Percentiles rank a stretch among this genome's conserved stretches.
Evolutionary conservation across 2,888 invertebrate species (phyloP).

Genomic region (Drosophila birchii): DNA sequence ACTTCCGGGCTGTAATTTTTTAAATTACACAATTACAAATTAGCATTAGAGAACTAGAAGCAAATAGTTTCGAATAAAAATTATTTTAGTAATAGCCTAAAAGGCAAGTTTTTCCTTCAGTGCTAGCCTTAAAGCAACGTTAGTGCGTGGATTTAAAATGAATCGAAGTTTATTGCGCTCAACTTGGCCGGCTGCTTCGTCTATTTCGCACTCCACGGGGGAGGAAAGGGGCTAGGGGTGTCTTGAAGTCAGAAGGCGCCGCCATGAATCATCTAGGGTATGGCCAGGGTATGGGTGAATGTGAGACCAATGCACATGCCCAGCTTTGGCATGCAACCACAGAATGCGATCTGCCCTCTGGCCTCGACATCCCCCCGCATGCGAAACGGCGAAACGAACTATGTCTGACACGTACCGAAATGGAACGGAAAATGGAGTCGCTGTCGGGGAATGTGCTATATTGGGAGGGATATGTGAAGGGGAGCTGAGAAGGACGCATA

Average conservation of each 20-base stretch:
- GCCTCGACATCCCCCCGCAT: background rate
- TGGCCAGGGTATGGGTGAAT: background rate
- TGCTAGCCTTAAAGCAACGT: background rate
- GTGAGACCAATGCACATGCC: constrained; percentile 20
- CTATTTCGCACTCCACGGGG: background rate
- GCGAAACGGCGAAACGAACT: constrained; percentile 10
- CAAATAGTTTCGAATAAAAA: too few relatives aligned
- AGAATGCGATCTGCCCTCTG: constrained; percentile 30
- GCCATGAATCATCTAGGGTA: constrained; percentile 27
- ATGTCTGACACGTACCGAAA: constrained; percentile 45
- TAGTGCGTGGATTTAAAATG: background rate
- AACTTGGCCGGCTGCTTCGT: background rate
- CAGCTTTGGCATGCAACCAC: constrained; percentile 42
- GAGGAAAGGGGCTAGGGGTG: background rate
- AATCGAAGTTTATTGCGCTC: constrained; percentile 15
- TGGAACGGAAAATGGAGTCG: constrained; percentile 25
- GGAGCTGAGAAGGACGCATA: constrained; percentile 39
- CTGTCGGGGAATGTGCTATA: constrained; percentile 22
- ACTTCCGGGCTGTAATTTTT: too few relatives aligned
- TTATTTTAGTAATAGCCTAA: too few relatives aligned
- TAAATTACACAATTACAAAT: too few relatives aligned
- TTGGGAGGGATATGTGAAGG: background rate
- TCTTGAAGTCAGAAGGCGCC: constrained; percentile 1
- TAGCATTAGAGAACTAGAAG: too few relatives aligned
- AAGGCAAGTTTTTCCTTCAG: background rate